Evolutionary conservation across 2,113 vertebrate genomes (phyloP).

Genomic region (Pachyramphus minor): DNA sequence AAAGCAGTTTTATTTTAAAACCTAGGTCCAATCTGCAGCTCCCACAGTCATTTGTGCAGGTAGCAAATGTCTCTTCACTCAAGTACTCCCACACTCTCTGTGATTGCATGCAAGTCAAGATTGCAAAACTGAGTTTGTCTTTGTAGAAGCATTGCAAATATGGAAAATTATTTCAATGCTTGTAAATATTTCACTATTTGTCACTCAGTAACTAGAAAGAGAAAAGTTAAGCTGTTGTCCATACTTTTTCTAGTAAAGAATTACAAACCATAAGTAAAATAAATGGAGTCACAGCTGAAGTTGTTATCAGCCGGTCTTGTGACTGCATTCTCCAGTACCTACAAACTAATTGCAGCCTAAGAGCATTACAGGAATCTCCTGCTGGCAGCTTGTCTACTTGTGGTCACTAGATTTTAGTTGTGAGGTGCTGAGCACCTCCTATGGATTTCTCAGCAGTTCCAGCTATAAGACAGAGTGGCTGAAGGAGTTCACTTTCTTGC

Average conservation of each 20-base stretch:
- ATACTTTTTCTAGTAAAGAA: background rate
- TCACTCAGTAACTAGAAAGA: background rate
- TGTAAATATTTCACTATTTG: slow-evolving; percentile 20
- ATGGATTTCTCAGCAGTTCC: background rate
- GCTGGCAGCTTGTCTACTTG: background rate
- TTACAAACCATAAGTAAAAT: background rate
- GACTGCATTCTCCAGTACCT: background rate
- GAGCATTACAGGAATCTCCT: background rate
- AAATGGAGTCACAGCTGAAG: background rate
- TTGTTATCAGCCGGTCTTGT: background rate
- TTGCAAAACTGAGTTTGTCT: slow-evolving; percentile 12
- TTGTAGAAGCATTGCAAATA: background rate
- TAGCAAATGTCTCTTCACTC: background rate
- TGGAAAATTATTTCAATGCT: slow-evolving; percentile 17
- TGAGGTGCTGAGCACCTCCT: background rate
- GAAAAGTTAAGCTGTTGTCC: background rate
- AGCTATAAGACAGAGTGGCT: background rate
- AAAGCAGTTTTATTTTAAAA: background rate
- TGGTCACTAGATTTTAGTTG: background rate
- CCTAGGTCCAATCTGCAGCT: background rate
- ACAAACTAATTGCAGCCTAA: background rate
- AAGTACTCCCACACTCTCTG: background rate
- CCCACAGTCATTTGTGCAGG: background rate
- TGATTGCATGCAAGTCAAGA: background rate
- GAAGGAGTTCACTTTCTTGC: background rate